Evolutionary conservation across 37 sponge, comb jelly and placozoan species (phyloP), one percentile per base, ranked within the genome.

Genomic region (Trichoplax adhaerens): DNA sequence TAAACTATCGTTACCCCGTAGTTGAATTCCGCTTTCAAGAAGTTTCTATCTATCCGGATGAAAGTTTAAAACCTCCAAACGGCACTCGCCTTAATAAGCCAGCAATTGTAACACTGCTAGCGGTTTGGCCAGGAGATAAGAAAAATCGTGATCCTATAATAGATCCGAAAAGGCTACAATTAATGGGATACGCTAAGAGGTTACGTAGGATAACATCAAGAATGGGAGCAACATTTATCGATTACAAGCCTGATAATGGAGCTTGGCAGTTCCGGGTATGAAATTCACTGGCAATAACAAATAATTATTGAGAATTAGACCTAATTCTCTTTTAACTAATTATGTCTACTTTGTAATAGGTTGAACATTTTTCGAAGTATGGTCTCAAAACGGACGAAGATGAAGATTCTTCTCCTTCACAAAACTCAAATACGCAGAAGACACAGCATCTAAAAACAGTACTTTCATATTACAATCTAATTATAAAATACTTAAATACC

Each of bases 41-140:
- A 69, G 87, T 93, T 58, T 65, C 76, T 4, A 89, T 93, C 53
- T 93, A 93, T 68, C 89, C 83, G 6, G 86, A 87, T 66, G 89
- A 88, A 4, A 4, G 50, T 6, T 58, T 72, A 65, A 93, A 88
- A 59, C 94, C 94, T 46, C 69, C 58, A 4, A 68, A 66, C 48
- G 94, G 94, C 8, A 65, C 82, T 54, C 84, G 80, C 56, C 62
- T 93, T 68, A 93, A 93, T 80, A 93, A 93, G 69, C 60, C 56
- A 65, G 94, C 94, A 7, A 68, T 77, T 0, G 75, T 93, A 48
- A 73, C 73, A 29, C 64, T 93, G 59, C 72, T 80, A 50, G 73
- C 70, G 53, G 68, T 64, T 68, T 93, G 94, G 94, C 94, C 94
- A 1, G 57, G 75, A 5, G 77, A 77, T 77, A 93, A 93, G 76